Evolutionary conservation across 2,888 invertebrate genomes (phyloP), one percentile per base, ranked within the genome.

Genomic region (Pantelozetes paolii): DNA sequence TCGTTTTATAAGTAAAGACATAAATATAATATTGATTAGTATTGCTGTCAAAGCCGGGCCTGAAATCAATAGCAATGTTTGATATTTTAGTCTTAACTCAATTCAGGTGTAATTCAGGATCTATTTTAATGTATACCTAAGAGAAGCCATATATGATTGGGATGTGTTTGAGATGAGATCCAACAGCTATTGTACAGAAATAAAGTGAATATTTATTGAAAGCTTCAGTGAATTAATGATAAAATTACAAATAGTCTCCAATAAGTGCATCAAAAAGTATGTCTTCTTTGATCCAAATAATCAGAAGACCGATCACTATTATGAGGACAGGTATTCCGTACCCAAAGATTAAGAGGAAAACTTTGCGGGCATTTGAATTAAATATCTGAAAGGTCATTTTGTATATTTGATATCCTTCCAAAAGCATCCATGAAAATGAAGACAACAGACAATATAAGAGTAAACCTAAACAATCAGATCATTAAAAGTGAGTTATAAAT

Each of bases 391-490:
- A 71, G 42, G 76, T 75, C 75, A 76, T 76, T 26, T 54, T 72
- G 48, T 76, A 76, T 0, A 77, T 69, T 2, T 74, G 72, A 20
- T 73, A 69, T 0, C 77, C 77, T 71, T 77, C 76, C 11, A 77
- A 69, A 1, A 77, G 54, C 77, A 77, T 77, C 76, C 76, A 77
- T 13, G 73, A 48, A 54, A 77, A 77, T 15, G 77, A 67, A 0
- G 76, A 45, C n/a, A 77, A 70, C 1, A 77, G 73, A 45, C 26
- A 72, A 26, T 75, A 77, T 40, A 76, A 75, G 1, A 77, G 45
- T 2, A 76, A 18, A 0, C 23, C 54, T 54, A 9, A 26, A 23
- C n/a, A 8, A 36, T 5, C 36, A 36, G 36, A 36, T 11, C 5
- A 36, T 36, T 5, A 36, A 36, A 11, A 36, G n/a, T n/a, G n/a